Evolutionary conservation across 1,140 invertebrate species (phyloP).

Genomic region (Lepidurus arcticus): DNA sequence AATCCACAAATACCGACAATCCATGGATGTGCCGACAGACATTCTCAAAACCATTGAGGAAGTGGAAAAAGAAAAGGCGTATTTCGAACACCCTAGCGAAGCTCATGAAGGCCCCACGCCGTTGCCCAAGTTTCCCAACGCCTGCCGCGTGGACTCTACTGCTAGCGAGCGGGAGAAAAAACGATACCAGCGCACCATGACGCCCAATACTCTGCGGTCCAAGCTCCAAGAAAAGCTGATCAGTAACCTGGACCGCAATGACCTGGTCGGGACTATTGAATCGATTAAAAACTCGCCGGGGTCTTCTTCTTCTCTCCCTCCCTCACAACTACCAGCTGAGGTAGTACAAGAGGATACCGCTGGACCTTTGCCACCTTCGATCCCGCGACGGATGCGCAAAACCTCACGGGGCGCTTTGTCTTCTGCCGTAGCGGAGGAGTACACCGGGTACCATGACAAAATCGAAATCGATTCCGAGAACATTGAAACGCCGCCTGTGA

Average conservation of each 20-base stretch:
- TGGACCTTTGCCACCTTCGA: slow-evolving; percentile 42
- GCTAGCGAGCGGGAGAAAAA: slow-evolving; percentile 36
- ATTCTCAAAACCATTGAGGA: slow-evolving; percentile 39
- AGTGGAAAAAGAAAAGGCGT: slow-evolving; percentile 32
- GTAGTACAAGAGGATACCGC: slow-evolving; percentile 13
- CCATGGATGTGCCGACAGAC: slow-evolving; percentile 39
- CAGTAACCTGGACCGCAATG: slow-evolving; percentile 38
- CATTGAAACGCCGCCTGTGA: slow-evolving; percentile 78
- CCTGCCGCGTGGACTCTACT: background rate
- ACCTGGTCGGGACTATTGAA: slow-evolving; percentile 38
- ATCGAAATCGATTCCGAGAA: slow-evolving; percentile 85
- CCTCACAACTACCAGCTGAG: background rate
- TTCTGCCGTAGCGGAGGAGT: slow-evolving; percentile 39
- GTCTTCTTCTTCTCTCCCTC: background rate
- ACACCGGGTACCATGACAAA: slow-evolving; percentile 55
- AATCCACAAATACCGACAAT: slow-evolving; percentile 39
- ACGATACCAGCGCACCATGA: slow-evolving; percentile 39
- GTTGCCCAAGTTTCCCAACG: background rate
- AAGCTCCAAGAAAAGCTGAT: slow-evolving; percentile 39
- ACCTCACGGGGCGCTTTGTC: slow-evolving; percentile 35
- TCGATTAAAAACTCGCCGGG: slow-evolving; percentile 36
- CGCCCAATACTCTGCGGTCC: slow-evolving; percentile 38
- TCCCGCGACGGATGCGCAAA: slow-evolving; percentile 41
- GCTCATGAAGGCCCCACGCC: slow-evolving; percentile 6
- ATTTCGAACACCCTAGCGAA: background rate